phyloP scores from a whole-genome alignment of 2,797 vertebrate species.

The Eidolon dupreanum region DNA sequence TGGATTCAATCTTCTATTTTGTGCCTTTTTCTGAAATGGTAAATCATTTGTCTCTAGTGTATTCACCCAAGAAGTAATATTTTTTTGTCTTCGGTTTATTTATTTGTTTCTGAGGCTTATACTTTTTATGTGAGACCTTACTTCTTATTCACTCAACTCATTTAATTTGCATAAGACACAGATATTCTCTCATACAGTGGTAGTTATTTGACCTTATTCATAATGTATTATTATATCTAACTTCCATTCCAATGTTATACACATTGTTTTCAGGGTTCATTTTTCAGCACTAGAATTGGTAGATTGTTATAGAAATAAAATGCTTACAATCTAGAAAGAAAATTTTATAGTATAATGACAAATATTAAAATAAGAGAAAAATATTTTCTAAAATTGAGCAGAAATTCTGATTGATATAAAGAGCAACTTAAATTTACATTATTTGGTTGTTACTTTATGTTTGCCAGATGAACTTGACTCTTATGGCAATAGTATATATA shows the following conservation, averaged over 20 bases:
- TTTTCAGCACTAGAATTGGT: not conserved
- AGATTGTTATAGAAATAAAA: not conserved
- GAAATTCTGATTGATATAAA: not conserved
- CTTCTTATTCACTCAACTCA: not conserved
- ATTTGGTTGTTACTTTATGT: not conserved
- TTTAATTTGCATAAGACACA: not conserved
- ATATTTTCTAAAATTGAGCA: not conserved
- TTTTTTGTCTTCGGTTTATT: not conserved
- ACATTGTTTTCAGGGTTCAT: not conserved
- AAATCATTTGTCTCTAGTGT: not conserved
- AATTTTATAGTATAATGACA: not conserved
- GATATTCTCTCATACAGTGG: not conserved
- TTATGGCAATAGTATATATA: not conserved
- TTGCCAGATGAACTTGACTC: not conserved
- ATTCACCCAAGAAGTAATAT: not conserved
- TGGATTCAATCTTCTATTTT: not conserved
- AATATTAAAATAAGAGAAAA: not conserved
- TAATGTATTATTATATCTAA: not conserved
- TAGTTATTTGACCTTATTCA: not conserved
- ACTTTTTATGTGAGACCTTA: not conserved
- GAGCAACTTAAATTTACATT: not conserved
- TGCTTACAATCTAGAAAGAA: not conserved
- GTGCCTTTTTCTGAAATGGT: not conserved
- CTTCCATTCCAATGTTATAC: not conserved
- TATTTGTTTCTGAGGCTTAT: not conserved